Evolutionary conservation across 2,113 vertebrate species (phyloP).

Genomic region (Microcebus griseorufus): DNA sequence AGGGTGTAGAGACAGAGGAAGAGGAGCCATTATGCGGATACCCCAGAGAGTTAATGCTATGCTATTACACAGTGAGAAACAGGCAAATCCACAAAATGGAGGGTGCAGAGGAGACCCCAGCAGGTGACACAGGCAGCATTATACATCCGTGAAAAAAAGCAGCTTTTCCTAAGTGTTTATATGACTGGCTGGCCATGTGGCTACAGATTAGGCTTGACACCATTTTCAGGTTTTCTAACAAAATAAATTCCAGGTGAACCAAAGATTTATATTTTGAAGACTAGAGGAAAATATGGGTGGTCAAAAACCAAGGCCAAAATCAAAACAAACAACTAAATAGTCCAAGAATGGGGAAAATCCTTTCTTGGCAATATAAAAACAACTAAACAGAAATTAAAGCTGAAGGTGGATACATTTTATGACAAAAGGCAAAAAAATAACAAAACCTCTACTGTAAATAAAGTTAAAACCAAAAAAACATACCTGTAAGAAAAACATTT

Average conservation of each 20-base stretch:
- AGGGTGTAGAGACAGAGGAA: background rate
- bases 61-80: background rate
- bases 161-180: background rate
- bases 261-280: constrained; percentile 12
- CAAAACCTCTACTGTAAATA: background rate
- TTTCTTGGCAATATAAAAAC: background rate
- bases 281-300: background rate
- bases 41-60: background rate
- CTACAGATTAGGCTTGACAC: constrained; percentile 7
- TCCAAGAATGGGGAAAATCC: background rate
- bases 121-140: background rate
- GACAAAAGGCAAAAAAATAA: background rate
- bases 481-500: background rate
- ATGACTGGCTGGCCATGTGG: background rate
- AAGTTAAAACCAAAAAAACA: constrained; percentile 37
- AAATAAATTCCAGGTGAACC: background rate
- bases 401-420: background rate
- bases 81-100: background rate
- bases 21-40: background rate
- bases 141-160: background rate
- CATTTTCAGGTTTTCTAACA: background rate
- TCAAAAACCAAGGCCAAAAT: constrained; percentile 29
- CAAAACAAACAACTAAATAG: background rate
- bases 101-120: background rate
- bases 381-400: background rate